phyloP scores from a whole-genome alignment of 2,113 vertebrate species.

The Hystrix brachyura region DNA sequence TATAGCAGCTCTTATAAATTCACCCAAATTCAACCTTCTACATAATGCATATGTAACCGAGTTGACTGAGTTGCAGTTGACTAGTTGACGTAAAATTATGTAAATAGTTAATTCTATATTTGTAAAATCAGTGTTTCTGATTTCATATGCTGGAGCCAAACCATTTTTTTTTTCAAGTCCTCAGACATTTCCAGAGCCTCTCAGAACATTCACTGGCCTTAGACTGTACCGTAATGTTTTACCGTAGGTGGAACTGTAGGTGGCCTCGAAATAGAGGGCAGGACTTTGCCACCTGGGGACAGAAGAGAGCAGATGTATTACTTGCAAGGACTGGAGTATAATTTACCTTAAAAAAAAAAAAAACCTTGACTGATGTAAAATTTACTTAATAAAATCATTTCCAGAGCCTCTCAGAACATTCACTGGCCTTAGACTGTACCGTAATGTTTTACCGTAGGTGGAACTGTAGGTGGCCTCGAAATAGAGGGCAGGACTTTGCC shows the following conservation, averaged over 20 bases:
- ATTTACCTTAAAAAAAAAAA: neutral
- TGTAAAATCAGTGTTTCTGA: neutral
- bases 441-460: neutral
- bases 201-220: neutral
- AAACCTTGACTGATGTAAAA: neutral
- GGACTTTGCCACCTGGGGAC: neutral
- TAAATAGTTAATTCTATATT: conserved; percentile 29
- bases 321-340: neutral
- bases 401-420: neutral
- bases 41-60: neutral
- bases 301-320: neutral
- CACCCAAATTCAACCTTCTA: neutral
- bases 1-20: neutral
- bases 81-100: neutral
- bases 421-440: neutral
- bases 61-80: neutral
- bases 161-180: neutral
- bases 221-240: neutral
- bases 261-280: neutral
- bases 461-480: neutral
- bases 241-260: neutral
- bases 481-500: neutral
- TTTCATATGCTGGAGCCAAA: neutral
- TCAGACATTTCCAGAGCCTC: neutral
- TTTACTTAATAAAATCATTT: neutral